Base-by-base conservation (phyloP, 2,113 vertebrate genomes). In the Ivindomyrus marchei region DNA sequence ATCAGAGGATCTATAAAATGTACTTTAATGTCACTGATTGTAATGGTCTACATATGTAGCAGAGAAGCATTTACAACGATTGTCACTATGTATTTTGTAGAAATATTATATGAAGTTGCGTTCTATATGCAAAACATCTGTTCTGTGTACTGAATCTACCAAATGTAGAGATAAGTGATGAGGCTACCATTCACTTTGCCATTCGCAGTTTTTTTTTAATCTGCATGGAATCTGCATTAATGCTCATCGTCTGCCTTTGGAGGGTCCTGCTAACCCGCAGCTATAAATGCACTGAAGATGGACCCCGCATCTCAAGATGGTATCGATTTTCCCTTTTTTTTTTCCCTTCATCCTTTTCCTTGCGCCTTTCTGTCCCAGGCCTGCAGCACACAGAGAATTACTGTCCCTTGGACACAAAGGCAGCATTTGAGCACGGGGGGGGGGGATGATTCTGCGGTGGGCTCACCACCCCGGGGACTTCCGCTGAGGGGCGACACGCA, bases 391-490 rank as follows among this genome's bases (percentile, higher is more conserved):
- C 86, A 17, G 89, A 92, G 88, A 92, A 89, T 91, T 91, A 91
- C 90, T 93, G 19, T 89, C 58, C 91, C 90, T 89, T 74, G 90
- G 90, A 91, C 89, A 91, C 90, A 91, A 89, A 90, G 90, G 77
- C 89, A 89, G 88, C 89, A 92, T 91, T 91, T 8, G 9, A 90
- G 91, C 91, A 19, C 90, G 91, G 92, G 56, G 91, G 89, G 91
- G 89, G 56, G 91, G 89, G 88, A 92, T 90, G 85, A 85, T 91
- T 93, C 89, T 53, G 3, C 49, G 83, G 89, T 8, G 74, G 91
- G 21, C 6, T 36, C 4, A 2, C 50, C 80, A 19, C 91, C 89
- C 90, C 77, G 49, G 92, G 89, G 89, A 91, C 52, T 83, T 90
- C 52, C 83, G 89, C n/a, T 85, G 85, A 66, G 27, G 85, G 88